phyloP scores from a whole-genome alignment of 2,797 vertebrate genomes.

The Tympanoctomys barrerae region DNA sequence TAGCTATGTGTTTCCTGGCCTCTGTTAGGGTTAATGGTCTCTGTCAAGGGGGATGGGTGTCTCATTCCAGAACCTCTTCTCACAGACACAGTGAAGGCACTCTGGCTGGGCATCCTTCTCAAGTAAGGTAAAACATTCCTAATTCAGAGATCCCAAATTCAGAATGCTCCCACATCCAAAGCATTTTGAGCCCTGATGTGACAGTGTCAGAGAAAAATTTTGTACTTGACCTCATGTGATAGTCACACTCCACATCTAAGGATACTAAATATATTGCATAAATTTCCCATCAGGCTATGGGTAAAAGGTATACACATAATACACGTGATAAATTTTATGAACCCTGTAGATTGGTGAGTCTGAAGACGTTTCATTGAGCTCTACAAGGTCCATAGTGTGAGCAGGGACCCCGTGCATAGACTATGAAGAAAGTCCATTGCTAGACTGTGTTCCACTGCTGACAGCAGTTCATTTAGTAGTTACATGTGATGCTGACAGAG shows the following conservation, averaged over 20 bases:
- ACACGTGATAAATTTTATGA: neutral
- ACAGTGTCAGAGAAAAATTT: neutral
- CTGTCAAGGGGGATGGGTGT: neutral
- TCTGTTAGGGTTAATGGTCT: neutral
- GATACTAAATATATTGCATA: neutral
- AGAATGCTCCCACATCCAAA: neutral
- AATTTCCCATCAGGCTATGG: neutral
- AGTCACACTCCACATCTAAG: neutral
- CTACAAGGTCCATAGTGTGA: neutral
- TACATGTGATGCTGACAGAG: neutral
- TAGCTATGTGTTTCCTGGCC: neutral
- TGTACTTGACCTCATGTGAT: neutral
- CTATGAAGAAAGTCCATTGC: neutral
- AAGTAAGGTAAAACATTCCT: neutral
- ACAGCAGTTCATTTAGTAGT: neutral
- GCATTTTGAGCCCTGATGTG: neutral
- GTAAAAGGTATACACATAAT: neutral
- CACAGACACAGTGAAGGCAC: neutral
- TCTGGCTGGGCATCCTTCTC: neutral
- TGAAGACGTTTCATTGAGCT: neutral
- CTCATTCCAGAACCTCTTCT: neutral
- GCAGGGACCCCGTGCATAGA: neutral
- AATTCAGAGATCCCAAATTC: neutral
- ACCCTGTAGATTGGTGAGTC: neutral
- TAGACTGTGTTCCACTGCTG: neutral